Evolutionary conservation across 2,797 vertebrate species (phyloP).

Genomic region (Cuculus canorus): DNA sequence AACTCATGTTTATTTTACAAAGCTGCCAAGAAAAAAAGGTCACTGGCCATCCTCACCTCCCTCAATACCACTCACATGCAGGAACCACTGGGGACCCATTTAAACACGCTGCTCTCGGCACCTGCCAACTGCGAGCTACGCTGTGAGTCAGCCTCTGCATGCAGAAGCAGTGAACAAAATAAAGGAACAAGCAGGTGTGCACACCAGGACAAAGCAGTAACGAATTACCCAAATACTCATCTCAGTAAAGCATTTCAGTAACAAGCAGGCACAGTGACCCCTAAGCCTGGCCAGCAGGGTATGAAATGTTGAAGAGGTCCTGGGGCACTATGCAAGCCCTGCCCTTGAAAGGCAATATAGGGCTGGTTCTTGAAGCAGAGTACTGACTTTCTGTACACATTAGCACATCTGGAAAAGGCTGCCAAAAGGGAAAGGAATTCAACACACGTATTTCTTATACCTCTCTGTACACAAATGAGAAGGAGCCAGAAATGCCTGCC

Average conservation of each 20-base stretch:
- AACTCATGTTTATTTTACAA: not conserved
- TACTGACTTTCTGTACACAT: not conserved
- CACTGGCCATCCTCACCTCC: not conserved
- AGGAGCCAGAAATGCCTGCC: not conserved
- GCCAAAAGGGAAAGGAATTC: not conserved
- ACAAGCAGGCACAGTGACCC: not conserved
- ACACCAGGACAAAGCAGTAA: not conserved
- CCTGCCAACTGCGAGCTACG: not conserved
- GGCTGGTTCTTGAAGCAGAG: not conserved
- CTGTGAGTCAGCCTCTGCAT: not conserved
- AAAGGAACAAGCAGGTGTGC: conserved; percentile 2
- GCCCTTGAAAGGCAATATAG: accelerated
- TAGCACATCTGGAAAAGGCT: not conserved
- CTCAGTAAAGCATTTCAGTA: not conserved
- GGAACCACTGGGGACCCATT: not conserved
- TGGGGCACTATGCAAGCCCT: not conserved
- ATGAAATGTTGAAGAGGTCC: not conserved
- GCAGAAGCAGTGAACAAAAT: not conserved
- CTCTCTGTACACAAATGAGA: not conserved
- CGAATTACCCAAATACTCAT: not conserved
- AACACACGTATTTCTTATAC: not conserved
- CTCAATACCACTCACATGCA: not conserved
- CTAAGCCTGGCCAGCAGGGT: not conserved
- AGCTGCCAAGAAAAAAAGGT: not conserved
- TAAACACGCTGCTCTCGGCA: not conserved